phyloP scores from a whole-genome alignment of 2,113 vertebrate genomes.

The Pseudonaja textilis region DNA sequence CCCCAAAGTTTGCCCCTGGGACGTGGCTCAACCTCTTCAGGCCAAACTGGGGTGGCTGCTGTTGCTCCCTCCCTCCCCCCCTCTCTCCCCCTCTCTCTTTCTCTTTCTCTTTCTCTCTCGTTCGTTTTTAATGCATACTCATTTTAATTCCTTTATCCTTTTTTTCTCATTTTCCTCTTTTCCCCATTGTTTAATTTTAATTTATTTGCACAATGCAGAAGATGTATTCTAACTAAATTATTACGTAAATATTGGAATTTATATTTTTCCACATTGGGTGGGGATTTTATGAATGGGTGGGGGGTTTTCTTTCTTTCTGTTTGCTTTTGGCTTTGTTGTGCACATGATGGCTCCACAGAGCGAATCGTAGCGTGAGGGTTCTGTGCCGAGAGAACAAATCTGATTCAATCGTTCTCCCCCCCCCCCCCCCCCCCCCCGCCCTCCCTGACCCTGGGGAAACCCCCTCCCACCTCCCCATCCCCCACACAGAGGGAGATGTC shows the following conservation, averaged over 20 bases:
- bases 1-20: not conserved
- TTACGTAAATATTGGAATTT: conserved; percentile 75
- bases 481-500: not conserved
- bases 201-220: conserved; percentile 85
- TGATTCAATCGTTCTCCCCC: not conserved
- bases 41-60: not conserved
- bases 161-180: conserved; percentile 30
- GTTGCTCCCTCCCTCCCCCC: not conserved
- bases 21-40: not conserved
- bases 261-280: conserved; percentile 75
- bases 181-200: conserved; percentile 66
- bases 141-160: conserved; percentile 67
- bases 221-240: conserved; percentile 83
- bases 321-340: conserved; percentile 58
- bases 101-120: not conserved
- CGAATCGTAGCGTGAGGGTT: conserved; percentile 30
- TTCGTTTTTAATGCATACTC: conserved; percentile 51
- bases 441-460: too few relatives aligned
- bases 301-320: not conserved
- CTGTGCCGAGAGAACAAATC: conserved; percentile 37
- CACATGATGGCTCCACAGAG: conserved; percentile 5
- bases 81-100: not conserved
- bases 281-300: conserved; percentile 58
- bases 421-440: not conserved
- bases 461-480: too few relatives aligned